These are phyloP conservation scores for Cyprinella venusta DNA, from an alignment of 2,797 vertebrate genomes.

Conservation along the genomic window DNA sequence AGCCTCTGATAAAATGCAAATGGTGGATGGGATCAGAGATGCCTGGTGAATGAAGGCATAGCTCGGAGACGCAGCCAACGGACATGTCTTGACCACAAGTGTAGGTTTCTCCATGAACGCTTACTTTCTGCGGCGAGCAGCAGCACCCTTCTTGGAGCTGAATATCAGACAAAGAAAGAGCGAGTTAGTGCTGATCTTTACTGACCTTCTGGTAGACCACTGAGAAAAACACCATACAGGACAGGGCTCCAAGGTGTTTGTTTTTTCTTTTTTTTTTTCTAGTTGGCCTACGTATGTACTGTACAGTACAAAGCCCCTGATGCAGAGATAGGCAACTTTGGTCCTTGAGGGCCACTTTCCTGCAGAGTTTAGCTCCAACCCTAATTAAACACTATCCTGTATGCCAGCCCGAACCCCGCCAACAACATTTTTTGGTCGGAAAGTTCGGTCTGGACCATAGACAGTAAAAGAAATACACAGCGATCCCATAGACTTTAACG, in stretches of 20 bases:
- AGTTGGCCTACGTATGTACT: too few relatives aligned
- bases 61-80: conserved; percentile 8
- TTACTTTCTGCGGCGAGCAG: conserved; percentile 95
- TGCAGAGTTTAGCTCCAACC: too few relatives aligned
- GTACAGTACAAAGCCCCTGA: too few relatives aligned
- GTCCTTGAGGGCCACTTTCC: too few relatives aligned
- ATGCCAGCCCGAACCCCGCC: too few relatives aligned
- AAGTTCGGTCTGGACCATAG: too few relatives aligned
- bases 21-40: conserved; percentile 19
- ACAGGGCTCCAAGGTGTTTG: background rate
- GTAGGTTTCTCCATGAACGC: conserved; percentile 22
- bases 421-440: too few relatives aligned
- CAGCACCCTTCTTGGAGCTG: conserved; percentile 97
- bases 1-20: conserved; percentile 40
- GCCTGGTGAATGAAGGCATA: conserved; percentile 46
- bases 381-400: too few relatives aligned
- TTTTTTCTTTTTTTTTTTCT: too few relatives aligned
- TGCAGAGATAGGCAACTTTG: too few relatives aligned
- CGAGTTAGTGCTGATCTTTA: conserved; percentile 46
- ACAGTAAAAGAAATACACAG: too few relatives aligned
- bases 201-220: background rate
- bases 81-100: conserved; percentile 38
- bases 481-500: too few relatives aligned
- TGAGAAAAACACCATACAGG: conserved; percentile 24
- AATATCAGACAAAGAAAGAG: conserved; percentile 60